Evolutionary conservation across 2,797 vertebrate species (phyloP).

Genomic region (Sebastes itinus): DNA sequence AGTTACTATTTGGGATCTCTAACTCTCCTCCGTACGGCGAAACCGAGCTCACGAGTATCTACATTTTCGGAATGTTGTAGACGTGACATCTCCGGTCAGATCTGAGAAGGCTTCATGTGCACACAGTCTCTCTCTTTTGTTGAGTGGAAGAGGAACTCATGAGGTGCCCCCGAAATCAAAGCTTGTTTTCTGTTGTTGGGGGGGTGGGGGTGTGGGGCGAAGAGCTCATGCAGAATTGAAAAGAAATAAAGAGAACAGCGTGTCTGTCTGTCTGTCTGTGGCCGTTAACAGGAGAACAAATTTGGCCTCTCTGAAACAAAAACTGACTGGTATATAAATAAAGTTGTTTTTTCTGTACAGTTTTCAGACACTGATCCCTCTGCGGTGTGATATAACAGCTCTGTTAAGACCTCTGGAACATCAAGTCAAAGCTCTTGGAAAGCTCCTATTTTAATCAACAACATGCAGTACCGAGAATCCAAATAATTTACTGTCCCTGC

Average conservation of each 20-base stretch:
- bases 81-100: not conserved
- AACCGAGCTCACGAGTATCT: not conserved
- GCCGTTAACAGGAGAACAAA: not conserved
- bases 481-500: constrained; percentile 3
- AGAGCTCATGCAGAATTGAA: not conserved
- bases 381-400: constrained; percentile 1
- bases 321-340: constrained; percentile 38
- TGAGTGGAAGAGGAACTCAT: not conserved
- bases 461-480: constrained; percentile 47
- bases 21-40: not conserved
- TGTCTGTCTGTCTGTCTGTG: not conserved
- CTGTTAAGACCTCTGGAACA: not conserved
- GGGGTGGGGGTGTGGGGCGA: not conserved
- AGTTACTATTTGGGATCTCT: not conserved
- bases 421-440: constrained; percentile 21
- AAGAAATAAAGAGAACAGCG: not conserved
- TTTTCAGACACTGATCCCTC: not conserved
- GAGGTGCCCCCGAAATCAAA: not conserved
- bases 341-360: constrained; percentile 41
- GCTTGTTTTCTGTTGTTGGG: not conserved
- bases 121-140: not conserved
- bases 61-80: constrained; percentile 63
- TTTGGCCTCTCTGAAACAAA: constrained; percentile 17
- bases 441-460: constrained; percentile 27
- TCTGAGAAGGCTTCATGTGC: not conserved